phyloP scores from a whole-genome alignment of 2,797 vertebrate species.

The Lerista edwardsae region DNA sequence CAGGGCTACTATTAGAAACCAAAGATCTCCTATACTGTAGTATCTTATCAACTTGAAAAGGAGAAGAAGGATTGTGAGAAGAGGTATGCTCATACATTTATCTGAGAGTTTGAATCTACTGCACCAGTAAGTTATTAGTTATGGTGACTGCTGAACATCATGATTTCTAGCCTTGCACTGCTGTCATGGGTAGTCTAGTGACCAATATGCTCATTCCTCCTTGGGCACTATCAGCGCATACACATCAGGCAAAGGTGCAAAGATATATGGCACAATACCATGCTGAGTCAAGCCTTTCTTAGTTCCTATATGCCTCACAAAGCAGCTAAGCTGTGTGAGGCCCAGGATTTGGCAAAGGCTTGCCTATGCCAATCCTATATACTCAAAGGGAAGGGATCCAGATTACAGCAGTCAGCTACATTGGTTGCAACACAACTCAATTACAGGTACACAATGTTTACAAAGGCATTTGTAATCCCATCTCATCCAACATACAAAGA shows the following conservation, averaged over 20 bases:
- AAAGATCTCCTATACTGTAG: not conserved
- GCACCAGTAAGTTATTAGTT: not conserved
- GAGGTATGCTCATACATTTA: not conserved
- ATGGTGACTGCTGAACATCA: not conserved
- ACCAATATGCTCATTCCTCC: not conserved
- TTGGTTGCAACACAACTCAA: not conserved
- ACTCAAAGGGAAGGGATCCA: not conserved
- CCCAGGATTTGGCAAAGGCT: not conserved
- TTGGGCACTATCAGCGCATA: not conserved
- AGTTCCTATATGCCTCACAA: too few species aligned
- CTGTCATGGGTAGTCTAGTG: not conserved
- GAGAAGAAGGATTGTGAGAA: not conserved
- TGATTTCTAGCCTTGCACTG: not conserved
- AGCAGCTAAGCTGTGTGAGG: not conserved
- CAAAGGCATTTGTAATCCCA: not conserved
- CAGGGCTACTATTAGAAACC: not conserved
- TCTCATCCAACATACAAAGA: not conserved
- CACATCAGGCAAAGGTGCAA: not conserved
- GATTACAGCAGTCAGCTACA: not conserved
- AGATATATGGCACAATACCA: not conserved
- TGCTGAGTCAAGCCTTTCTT: not conserved
- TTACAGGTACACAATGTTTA: not conserved
- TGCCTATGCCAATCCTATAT: not conserved
- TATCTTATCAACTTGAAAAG: not conserved
- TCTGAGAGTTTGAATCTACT: not conserved